Evolutionary conservation across 2,797 vertebrate species (phyloP), one percentile per base, ranked within the genome.

Genomic region (Arvicola amphibius): DNA sequence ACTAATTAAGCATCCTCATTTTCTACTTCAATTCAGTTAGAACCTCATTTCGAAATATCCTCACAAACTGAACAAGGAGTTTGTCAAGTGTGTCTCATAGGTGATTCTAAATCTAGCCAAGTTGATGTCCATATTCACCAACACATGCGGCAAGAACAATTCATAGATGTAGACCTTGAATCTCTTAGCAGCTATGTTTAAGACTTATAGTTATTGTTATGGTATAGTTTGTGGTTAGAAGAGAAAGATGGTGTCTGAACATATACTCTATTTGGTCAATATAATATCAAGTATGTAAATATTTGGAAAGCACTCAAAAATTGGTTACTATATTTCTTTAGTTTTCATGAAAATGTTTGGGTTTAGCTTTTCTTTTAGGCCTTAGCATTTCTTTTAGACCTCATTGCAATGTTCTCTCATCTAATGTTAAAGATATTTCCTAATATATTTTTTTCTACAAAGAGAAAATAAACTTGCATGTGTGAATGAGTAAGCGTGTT

Each of bases 401-500:
- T 77, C 8, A 2, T 93, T 21, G 79, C 10, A 40, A 6, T 84
- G 86, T 94, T 89, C 59, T 78, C 85, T 61, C 56, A n/a, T 92
- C n/a, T 90, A 96, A 96, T 76, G n/a, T 88, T 90, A 95, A 93
- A 77, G 90, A 67, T 92, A 88, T 23, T 76, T 61, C 37, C 34
- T 83, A 93, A 96, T 95, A 94, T 84, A 84, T 94, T 95, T 97
- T 95, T 97, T 96, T 95, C 69, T 90, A 84, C 23, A 92, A 93
- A 87, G 37, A 95, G 43, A 87, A 97, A 96, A 96, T 92, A 96
- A 96, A 94, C 88, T 95, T 96, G 95, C 53, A 53, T 85, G 88
- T 97, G 94, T 96, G 95, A 97, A 96, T 97, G 95, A 96, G 95
- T 97, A 97, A 97, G 94, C 96, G 93, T 78, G 93, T 93, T 96